Evolutionary conservation across 37 sponge, comb jelly and placozoan species (phyloP).

Genomic region (Mnemiopsis leidyi): DNA sequence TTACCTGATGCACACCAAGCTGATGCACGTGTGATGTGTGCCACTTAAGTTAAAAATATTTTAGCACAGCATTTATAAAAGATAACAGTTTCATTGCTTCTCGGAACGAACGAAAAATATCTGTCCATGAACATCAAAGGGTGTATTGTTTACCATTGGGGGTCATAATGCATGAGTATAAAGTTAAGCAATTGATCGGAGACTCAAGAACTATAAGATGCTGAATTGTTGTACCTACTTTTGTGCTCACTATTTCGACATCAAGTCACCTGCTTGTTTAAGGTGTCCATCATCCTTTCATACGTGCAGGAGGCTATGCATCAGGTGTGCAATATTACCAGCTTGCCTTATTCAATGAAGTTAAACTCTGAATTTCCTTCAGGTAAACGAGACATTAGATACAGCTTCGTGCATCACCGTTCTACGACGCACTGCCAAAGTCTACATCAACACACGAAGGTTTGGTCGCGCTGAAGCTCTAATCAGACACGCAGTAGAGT

Average conservation of each 20-base stretch:
- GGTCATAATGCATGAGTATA: background rate
- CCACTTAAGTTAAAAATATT: too few relatives aligned
- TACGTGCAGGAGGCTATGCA: too few relatives aligned
- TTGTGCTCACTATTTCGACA: too few relatives aligned
- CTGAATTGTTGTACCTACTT: background rate
- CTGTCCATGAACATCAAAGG: too few relatives aligned
- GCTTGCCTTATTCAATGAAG: background rate
- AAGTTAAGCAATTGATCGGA: background rate
- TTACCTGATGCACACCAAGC: too few relatives aligned
- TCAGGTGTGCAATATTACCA: too few relatives aligned
- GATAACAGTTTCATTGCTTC: too few relatives aligned
- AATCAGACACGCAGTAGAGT: constrained; percentile 18
- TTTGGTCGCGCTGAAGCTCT: constrained; percentile 24
- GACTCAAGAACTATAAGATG: background rate
- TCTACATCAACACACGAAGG: constrained; percentile 56
- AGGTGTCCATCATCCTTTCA: too few relatives aligned
- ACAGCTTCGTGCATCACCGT: constrained; percentile 2
- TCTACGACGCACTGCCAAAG: constrained; percentile 30
- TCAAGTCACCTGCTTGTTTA: too few relatives aligned
- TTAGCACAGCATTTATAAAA: too few relatives aligned
- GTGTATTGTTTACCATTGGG: background rate
- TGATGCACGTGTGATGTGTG: too few relatives aligned
- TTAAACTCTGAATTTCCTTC: background rate
- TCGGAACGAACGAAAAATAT: too few relatives aligned
- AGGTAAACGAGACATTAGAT: background rate